Base-by-base conservation (phyloP, 2,797 vertebrate species). In the Nannoperca obscura region DNA sequence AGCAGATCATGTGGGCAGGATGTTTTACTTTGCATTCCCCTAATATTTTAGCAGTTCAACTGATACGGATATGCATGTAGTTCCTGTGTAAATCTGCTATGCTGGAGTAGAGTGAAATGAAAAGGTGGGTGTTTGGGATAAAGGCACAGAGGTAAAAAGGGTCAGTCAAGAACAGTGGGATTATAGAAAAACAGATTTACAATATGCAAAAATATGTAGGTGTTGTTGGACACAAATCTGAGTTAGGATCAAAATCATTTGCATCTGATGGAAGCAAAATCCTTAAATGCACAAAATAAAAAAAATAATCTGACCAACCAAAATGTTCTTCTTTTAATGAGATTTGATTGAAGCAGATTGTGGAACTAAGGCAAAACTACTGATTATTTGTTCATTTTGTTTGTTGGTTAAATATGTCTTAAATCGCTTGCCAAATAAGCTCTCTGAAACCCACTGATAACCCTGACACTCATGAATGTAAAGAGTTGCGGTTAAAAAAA, bases 1-100 rank as follows among this genome's bases (percentile, higher is more conserved):
- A 24, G 53, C 75, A 66, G 13, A 57, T 75, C n/a, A 52, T 61
- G 40, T 47, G 49, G 14, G 12, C n/a, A 52, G 34, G 44, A 46
- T 62, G 55, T 24, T 66, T 69, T 36, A 7, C 10, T 57, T 38
- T 20, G 50, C 32, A n/a, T 32, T 60, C 59, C 59, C 20, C 2
- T 3, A 8, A 57, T 44, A 24, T n/a, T 67, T 27, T 1, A 50
- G 30, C 12, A 54, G 40, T 49, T 67, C 24, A 71, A 34, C n/a
- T 47, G 20, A 17, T 36, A 8, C 9, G 2, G 24, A 42, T 42
- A n/a, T 36, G 12, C 62, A 50, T 57, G 32, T 20, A 22, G 42
- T 42, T 65, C 20, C 10, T 65, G 47, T 46, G 20, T n/a, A 13
- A 19, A 57, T 57, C 20, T 52, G 12, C 9, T 30, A 46, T 46